Conservation (phyloP, 1,140 invertebrate species). For the Berghia stephanieae region DNA sequence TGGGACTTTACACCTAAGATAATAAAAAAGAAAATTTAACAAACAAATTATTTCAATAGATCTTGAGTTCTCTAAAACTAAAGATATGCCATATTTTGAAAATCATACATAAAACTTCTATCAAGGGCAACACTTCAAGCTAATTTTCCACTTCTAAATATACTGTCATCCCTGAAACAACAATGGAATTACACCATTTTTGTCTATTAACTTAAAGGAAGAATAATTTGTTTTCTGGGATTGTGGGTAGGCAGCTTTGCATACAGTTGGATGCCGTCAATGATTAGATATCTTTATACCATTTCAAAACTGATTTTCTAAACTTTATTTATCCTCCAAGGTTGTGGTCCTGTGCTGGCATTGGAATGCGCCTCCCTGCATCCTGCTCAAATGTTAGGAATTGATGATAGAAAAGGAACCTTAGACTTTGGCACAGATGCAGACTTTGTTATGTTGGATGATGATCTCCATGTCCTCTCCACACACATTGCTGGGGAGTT, state of each 20-base stretch:
- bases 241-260: too few species aligned
- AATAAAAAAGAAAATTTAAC: conserved; percentile 9
- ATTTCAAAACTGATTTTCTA: background rate
- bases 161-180: too few species aligned
- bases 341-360: conserved; percentile 84
- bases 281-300: background rate
- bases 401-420: conserved; percentile 79
- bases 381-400: conserved; percentile 75
- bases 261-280: background rate
- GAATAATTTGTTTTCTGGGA: too few species aligned
- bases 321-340: conserved; percentile 48
- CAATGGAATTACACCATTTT: too few species aligned
- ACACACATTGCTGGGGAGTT: conserved; percentile 93
- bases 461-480: conserved; percentile 78
- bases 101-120: too few species aligned
- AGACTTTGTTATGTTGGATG: conserved; percentile 86
- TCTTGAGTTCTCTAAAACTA: too few species aligned
- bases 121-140: too few species aligned
- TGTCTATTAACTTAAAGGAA: too few species aligned
- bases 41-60: background rate
- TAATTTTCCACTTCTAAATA: too few species aligned
- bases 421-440: conserved; percentile 90
- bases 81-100: too few species aligned
- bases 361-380: conserved; percentile 91
- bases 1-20: conserved; percentile 84